Base-by-base conservation (phyloP, 37 sponge, comb jelly and placozoan species). In the Tethya wilhelma region DNA sequence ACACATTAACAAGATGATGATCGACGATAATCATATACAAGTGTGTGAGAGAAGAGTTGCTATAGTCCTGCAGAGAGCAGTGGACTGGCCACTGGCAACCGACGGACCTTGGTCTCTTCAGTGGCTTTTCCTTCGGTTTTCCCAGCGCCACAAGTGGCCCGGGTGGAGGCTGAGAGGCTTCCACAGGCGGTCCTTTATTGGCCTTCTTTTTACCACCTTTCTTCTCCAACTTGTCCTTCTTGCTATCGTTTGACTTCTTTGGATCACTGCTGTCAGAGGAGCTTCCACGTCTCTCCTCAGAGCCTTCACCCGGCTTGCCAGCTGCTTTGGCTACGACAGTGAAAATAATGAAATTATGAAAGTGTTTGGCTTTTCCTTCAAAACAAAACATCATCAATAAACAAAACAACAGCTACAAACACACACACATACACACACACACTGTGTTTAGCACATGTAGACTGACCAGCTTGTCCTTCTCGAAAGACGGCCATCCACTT, bases 401-500 rank as follows among this genome's bases (percentile, higher is more conserved):
- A n/a, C n/a, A n/a, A n/a, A n/a, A n/a, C n/a, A n/a, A n/a, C n/a
- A n/a, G n/a, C n/a, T n/a, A n/a, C n/a, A n/a, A n/a, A n/a, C n/a
- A n/a, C n/a, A n/a, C n/a, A n/a, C n/a, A n/a, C n/a, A n/a, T n/a
- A n/a, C n/a, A n/a, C n/a, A n/a, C n/a, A n/a, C n/a, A n/a, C n/a
- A n/a, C n/a, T n/a, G n/a, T 4, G 59, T n/a, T 9, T 28, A 58
- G 28, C 4, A 14, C 2, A 58, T n/a, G 70, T n/a, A 7, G 2
- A 75, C 58, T n/a, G 78, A 83, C 84, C 58, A 33, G 60, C 22
- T 40, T 77, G 73, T 22, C 74, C 84, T 29, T 74, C 72, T 56
- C 79, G 78, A 45, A 92, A 92, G 30, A 92, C 53, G 4, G 88
- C 69, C 92, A 92, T 92, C 92, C 92, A 92, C 45, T 82, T 84